A percentile compares a stretch with the other conserved stretches of the same genome.
Conservation (phyloP, 2,797 vertebrate genomes). For the Sebastes minor region DNA sequence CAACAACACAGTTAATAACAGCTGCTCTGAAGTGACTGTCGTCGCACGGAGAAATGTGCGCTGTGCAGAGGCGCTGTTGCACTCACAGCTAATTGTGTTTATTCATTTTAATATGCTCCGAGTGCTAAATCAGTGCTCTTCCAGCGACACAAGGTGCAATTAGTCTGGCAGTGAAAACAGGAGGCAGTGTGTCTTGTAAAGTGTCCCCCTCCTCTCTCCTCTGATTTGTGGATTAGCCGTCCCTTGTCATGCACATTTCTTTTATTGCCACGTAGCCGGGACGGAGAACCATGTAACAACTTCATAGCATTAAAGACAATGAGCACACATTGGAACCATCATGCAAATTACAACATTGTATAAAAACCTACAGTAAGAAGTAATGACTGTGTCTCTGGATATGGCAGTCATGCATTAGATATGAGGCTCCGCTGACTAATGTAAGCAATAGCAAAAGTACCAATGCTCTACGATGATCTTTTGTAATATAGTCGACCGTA, state of each 20-base stretch:
- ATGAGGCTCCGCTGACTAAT: background rate
- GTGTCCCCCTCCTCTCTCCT: slow-evolving; percentile 52
- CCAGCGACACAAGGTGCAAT: slow-evolving; percentile 74
- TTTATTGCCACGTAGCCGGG: slow-evolving; percentile 3
- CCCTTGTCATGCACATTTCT: slow-evolving; percentile 31
- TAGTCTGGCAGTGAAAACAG: slow-evolving; percentile 73
- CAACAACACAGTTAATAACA: slow-evolving; percentile 70
- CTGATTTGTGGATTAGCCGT: slow-evolving; percentile 48
- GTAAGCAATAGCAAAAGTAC: background rate
- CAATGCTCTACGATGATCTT: background rate
- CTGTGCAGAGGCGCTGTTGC: slow-evolving; percentile 61
- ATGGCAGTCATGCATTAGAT: background rate
- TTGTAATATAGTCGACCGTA: background rate
- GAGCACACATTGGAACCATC: background rate
- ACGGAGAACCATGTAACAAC: background rate
- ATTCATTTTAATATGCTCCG: slow-evolving; percentile 84
- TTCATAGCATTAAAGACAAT: background rate
- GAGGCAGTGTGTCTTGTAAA: slow-evolving; percentile 63
- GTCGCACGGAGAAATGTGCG: slow-evolving; percentile 56
- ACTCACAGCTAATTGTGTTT: slow-evolving; percentile 82
- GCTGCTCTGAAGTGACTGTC: slow-evolving; percentile 68
- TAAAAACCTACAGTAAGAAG: background rate
- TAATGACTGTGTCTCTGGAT: background rate
- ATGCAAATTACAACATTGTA: background rate
- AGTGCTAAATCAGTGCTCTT: slow-evolving; percentile 83